phyloP scores from a whole-genome alignment of 2,797 vertebrate species.

The Melanogrammus aeglefinus region DNA sequence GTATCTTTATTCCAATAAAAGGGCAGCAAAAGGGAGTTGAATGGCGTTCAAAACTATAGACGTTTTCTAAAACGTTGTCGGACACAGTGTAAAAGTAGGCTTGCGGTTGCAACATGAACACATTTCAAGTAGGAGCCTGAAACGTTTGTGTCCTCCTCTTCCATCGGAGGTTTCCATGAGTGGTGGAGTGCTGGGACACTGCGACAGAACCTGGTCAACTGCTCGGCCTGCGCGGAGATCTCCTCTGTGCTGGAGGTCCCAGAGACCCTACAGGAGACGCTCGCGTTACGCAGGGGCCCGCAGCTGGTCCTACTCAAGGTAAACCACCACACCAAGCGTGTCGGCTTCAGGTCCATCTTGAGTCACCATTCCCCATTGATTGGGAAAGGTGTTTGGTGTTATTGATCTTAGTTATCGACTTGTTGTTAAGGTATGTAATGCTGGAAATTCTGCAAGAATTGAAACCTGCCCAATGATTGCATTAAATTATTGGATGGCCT shows the following conservation, averaged over 20 bases:
- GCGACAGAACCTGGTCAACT: constrained; percentile 68
- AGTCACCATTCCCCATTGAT: neutral
- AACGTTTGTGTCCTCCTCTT: neutral
- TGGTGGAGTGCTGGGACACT: constrained; percentile 69
- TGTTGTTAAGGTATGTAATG: neutral
- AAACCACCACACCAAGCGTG: neutral
- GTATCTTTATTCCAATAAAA: neutral
- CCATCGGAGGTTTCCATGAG: constrained; percentile 69
- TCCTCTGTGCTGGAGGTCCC: constrained; percentile 69
- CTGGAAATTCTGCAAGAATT: neutral
- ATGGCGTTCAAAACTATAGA: neutral
- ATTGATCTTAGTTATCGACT: neutral
- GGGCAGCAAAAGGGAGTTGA: neutral
- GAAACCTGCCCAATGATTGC: too few relatives aligned
- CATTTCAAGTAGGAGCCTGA: neutral
- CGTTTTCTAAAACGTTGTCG: neutral
- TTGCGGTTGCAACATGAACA: neutral
- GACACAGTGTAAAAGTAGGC: neutral
- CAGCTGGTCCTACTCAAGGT: constrained; percentile 90
- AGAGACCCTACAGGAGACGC: constrained; percentile 56
- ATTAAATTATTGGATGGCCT: too few relatives aligned
- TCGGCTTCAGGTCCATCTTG: neutral
- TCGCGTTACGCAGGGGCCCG: constrained; percentile 68
- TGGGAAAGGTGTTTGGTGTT: neutral
- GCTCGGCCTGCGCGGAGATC: constrained; percentile 73